Evolutionary conservation across 2,113 vertebrate genomes (phyloP).

Genomic region (Actinemys pallida): DNA sequence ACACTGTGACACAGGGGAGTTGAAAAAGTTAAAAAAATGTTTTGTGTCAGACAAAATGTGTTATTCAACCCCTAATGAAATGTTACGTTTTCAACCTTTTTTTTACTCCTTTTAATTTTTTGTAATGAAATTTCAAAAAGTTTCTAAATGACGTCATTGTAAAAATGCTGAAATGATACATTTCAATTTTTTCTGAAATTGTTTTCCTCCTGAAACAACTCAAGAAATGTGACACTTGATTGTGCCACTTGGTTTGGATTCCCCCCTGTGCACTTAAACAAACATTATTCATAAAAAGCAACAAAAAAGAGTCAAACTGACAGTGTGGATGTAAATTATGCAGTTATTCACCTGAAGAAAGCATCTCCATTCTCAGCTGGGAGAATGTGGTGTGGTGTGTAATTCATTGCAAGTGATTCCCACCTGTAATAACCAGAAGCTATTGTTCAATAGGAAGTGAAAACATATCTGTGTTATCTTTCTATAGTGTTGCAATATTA

Average conservation of each 20-base stretch:
- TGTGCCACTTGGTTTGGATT: not conserved
- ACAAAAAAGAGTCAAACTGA: not conserved
- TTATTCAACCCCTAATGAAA: no score
- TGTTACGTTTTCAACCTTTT: no score
- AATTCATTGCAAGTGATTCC: not conserved
- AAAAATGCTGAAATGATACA: not conserved
- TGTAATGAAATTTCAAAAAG: not conserved
- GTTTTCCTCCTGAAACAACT: not conserved
- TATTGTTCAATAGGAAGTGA: not conserved
- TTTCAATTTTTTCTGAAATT: not conserved
- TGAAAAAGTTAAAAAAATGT: no score
- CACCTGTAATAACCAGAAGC: not conserved
- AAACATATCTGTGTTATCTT: not conserved
- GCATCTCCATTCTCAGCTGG: not conserved
- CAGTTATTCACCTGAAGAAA: conserved; percentile 15
- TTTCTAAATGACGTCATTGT: not conserved
- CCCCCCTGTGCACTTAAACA: not conserved
- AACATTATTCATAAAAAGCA: conserved; percentile 40
- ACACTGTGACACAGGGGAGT: no score
- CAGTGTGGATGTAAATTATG: conserved; percentile 37
- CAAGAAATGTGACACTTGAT: not conserved
- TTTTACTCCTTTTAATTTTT: not conserved
- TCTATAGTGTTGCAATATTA: not conserved
- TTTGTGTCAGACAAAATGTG: no score
- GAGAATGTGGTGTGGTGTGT: not conserved